Conservation (phyloP, 1,140 invertebrate genomes). For the Camponotus pennsylvanicus region DNA sequence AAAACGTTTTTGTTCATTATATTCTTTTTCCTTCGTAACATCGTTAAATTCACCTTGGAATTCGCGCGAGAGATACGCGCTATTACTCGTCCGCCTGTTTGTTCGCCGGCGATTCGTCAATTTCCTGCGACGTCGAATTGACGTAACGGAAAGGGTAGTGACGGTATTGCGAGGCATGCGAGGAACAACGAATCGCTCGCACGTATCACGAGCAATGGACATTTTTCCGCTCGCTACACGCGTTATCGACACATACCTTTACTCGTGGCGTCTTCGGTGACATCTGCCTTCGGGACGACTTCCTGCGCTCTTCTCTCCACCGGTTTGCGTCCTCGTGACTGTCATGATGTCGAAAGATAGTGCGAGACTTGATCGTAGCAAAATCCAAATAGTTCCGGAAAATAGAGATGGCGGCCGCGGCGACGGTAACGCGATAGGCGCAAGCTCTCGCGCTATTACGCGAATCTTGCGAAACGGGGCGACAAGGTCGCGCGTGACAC, state of each 20-base stretch:
- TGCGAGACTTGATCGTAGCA: conserved; percentile 1
- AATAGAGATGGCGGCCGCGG: conserved; percentile 20
- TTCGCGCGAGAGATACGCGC: not conserved
- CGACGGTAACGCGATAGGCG: conserved; percentile 3
- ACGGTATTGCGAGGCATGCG: conserved; percentile 37
- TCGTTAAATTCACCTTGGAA: not conserved
- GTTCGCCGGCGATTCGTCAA: conserved; percentile 38
- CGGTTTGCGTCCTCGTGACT: not conserved
- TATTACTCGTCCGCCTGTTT: not conserved
- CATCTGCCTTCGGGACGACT: conserved; percentile 6
- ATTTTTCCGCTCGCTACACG: conserved; percentile 7
- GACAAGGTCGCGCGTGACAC: conserved; percentile 11
- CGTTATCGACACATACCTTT: conserved; percentile 40
- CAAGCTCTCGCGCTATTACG: conserved; percentile 25
- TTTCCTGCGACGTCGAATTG: conserved; percentile 46
- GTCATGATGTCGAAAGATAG: not conserved
- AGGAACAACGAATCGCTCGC: conserved; percentile 27
- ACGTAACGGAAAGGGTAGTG: conserved; percentile 34
- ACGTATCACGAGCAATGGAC: not conserved
- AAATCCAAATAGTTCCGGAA: conserved; percentile 50
- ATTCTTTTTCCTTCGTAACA: not conserved
- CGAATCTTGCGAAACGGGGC: conserved; percentile 23
- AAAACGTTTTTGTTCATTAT: too few species aligned
- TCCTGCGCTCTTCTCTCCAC: not conserved
- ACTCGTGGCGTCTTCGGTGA: not conserved